Conservation (phyloP, 2,888 invertebrate genomes). For the Temnothorax unifasciatus region DNA sequence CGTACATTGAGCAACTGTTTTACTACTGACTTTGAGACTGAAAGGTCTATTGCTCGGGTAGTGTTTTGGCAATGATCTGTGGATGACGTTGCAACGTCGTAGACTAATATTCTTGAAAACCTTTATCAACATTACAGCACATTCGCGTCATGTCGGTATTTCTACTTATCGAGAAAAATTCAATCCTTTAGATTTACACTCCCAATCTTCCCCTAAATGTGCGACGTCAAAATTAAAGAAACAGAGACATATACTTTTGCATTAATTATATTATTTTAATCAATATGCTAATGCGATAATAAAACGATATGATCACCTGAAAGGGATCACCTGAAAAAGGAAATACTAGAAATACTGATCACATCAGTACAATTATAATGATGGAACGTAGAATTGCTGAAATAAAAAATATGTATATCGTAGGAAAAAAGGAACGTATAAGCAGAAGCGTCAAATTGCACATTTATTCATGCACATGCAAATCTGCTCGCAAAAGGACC, state of each 20-base stretch:
- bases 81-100: neutral
- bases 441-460: conserved; percentile 72
- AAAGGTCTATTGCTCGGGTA: conserved; percentile 21
- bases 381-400: conserved; percentile 60
- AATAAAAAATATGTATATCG: conserved; percentile 58
- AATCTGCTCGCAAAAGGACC: conserved; percentile 68
- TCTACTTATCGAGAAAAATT: neutral
- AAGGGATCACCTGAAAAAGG: neutral
- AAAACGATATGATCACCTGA: conserved; percentile 26
- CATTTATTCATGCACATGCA: conserved; percentile 80
- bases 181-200: neutral
- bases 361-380: conserved; percentile 5
- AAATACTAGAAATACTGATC: conserved; percentile 28
- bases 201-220: conserved; percentile 35
- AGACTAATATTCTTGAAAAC: neutral
- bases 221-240: neutral
- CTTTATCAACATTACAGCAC: neutral
- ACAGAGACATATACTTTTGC: neutral
- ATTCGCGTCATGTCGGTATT: neutral
- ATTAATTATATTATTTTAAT: conserved; percentile 7
- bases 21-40: conserved; percentile 2
- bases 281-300: neutral
- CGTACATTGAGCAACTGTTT: neutral
- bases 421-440: conserved; percentile 38
- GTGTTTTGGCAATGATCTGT: conserved; percentile 29